phyloP scores from a whole-genome alignment of 2,888 invertebrate genomes.

The Caenorhabditis sp. region DNA sequence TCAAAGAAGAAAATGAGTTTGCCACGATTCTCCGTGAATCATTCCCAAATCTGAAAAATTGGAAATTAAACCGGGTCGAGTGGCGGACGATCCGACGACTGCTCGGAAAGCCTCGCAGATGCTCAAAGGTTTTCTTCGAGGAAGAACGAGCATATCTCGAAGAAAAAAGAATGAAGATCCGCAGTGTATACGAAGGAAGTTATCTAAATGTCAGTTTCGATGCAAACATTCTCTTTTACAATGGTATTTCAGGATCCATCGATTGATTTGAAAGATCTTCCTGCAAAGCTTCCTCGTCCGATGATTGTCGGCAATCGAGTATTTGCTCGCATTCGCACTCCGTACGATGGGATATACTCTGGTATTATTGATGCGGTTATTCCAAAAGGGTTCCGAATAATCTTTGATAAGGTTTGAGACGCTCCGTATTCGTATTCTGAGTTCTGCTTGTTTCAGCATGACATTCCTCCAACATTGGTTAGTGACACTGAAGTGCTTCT shows the following conservation, averaged over 20 bases:
- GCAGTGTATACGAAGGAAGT: conserved; percentile 85
- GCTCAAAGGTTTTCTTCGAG: conserved; percentile 93
- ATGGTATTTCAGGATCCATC: conserved; percentile 45
- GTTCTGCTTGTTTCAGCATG: conserved; percentile 16
- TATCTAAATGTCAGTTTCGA: conserved; percentile 46
- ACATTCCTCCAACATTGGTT: conserved; percentile 62
- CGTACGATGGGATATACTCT: conserved; percentile 78
- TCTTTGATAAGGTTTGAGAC: conserved; percentile 78
- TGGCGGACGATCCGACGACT: conserved; percentile 90
- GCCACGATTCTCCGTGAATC: conserved; percentile 92
- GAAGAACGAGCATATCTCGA: conserved; percentile 94
- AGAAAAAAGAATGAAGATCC: conserved; percentile 90
- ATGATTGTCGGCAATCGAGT: conserved; percentile 72
- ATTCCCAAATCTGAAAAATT: conserved; percentile 91
- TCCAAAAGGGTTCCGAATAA: conserved; percentile 75
- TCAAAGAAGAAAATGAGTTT: conserved; percentile 96
- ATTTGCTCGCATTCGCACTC: conserved; percentile 69
- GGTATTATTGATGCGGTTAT: conserved; percentile 77
- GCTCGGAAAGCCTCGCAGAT: conserved; percentile 90
- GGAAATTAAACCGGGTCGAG: conserved; percentile 89
- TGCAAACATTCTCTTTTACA: too few species aligned
- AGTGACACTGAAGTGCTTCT: conserved; percentile 71
- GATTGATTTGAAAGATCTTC: conserved; percentile 70
- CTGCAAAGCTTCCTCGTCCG: conserved; percentile 68
- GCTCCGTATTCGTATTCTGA: too few species aligned